These are phyloP conservation scores for Stenurella melanura DNA, from an alignment of 2,888 invertebrate genomes.

Conservation along the genomic window DNA sequence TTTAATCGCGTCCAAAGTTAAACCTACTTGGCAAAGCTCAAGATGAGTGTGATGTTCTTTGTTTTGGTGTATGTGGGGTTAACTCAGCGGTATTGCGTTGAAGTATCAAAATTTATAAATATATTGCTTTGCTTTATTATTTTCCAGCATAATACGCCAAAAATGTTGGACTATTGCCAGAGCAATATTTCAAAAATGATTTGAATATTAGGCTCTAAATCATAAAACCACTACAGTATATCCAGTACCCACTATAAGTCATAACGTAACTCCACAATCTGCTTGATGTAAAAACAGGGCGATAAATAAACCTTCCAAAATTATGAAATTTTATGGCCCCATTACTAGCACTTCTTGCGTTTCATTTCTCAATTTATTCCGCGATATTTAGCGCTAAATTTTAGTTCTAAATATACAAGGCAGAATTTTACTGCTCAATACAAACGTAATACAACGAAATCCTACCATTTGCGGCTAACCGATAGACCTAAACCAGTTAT, in stretches of 20 bases:
- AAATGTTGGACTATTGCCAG: background rate
- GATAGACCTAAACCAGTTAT: slow-evolving; percentile 4
- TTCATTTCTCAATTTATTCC: slow-evolving; percentile 23
- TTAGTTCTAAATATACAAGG: slow-evolving; percentile 1
- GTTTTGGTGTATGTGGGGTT: no score
- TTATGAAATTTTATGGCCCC: slow-evolving; percentile 16
- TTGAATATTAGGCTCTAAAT: background rate
- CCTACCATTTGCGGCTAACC: slow-evolving; percentile 13
- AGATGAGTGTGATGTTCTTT: no score
- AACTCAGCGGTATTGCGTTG: no score
- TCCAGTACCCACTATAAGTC: slow-evolving; percentile 7
- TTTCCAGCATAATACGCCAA: background rate
- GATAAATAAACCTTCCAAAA: slow-evolving; percentile 7
- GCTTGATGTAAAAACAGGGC: slow-evolving; percentile 11
- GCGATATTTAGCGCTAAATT: slow-evolving; percentile 1
- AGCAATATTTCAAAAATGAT: background rate
- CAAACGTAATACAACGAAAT: background rate
- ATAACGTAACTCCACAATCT: slow-evolving; percentile 7
- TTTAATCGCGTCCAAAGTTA: no score
- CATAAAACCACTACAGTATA: slow-evolving; percentile 2
- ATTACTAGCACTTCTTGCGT: slow-evolving; percentile 22
- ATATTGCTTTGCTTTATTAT: no score
- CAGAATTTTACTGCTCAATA: background rate
- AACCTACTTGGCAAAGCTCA: no score
- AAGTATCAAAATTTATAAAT: no score